phyloP scores from a whole-genome alignment of 2,888 invertebrate genomes.

The Nomada flava region DNA sequence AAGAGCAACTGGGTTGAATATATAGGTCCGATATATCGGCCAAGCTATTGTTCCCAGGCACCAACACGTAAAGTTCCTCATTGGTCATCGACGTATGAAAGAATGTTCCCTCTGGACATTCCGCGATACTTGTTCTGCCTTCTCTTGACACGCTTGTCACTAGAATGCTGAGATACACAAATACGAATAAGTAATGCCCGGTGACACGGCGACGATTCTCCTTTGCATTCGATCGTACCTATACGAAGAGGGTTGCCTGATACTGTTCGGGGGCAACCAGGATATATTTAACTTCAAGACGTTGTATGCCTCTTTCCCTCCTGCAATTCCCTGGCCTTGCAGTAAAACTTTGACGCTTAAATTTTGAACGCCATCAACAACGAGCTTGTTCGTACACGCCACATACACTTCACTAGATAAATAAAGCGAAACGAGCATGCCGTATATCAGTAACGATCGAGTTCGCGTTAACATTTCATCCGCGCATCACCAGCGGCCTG shows the following conservation, averaged over 20 bases:
- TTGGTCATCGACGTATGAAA: constrained; percentile 69
- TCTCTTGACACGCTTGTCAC: constrained; percentile 68
- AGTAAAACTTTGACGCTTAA: constrained; percentile 67
- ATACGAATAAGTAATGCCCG: background rate
- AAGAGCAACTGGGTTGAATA: constrained; percentile 76
- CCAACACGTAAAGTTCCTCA: constrained; percentile 64
- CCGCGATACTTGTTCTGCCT: background rate
- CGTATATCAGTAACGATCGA: constrained; percentile 16
- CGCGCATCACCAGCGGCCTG: constrained; percentile 27
- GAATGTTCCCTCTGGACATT: constrained; percentile 74
- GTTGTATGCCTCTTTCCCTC: constrained; percentile 50
- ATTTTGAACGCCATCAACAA: constrained; percentile 67
- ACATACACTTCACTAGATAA: constrained; percentile 10
- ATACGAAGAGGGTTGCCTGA: constrained; percentile 73
- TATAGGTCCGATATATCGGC: constrained; percentile 73
- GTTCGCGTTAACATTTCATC: constrained; percentile 70
- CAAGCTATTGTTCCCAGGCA: constrained; percentile 74
- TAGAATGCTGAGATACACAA: constrained; percentile 67
- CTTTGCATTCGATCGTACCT: constrained; percentile 67
- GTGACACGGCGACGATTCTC: background rate
- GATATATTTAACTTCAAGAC: constrained; percentile 75
- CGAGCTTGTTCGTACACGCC: constrained; percentile 14
- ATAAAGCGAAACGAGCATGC: constrained; percentile 13
- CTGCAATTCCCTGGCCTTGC: constrained; percentile 57
- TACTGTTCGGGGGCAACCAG: constrained; percentile 71